Base-by-base conservation (phyloP, 1,140 invertebrate genomes). In the Bradysia coprophila region DNA sequence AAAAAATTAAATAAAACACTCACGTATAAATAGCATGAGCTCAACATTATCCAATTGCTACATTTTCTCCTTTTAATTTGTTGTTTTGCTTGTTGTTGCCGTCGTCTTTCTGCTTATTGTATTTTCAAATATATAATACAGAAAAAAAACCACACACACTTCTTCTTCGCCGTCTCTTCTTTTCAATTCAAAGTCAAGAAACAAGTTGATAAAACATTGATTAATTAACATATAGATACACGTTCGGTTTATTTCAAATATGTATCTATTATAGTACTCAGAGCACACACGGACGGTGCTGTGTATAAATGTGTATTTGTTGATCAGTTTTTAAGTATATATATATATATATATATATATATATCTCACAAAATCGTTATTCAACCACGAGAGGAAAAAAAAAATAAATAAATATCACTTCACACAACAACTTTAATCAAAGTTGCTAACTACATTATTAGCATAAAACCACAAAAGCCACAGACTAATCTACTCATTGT, bases 1-100 rank as follows among this genome's bases (percentile, higher is more conserved):
- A n/a, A n/a, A 15, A 34, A 34, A 34, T 34, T 38, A 20, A 20
- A 20, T 4, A 20, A 18, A 20, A 21, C n/a, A 43, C 43, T 43
- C 23, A 43, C 43, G 36, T 43, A 43, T 43, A 43, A 40, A 40
- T 43, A 43, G 37, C 43, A 43, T 43, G 43, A 38, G 43, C 43
- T 43, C 43, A 43, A 39, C 37, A 43, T 43, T 43, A 40, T 43
- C 43, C 37, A 43, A 38, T 22, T 43, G 28, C 43, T 31, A 31
- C 34, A 43, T 43, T 39, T 38, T 28, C 41, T 6, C n/a, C n/a
- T n/a, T n/a, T n/a, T n/a, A n/a, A n/a, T n/a, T n/a, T n/a, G n/a
- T n/a, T n/a, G n/a, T n/a, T n/a, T n/a, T n/a, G n/a, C n/a, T n/a
- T n/a, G n/a, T n/a, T n/a, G n/a, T n/a, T n/a, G n/a, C n/a, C n/a